Conservation (phyloP, 2,888 invertebrate species). For the Drosophila affinis region DNA sequence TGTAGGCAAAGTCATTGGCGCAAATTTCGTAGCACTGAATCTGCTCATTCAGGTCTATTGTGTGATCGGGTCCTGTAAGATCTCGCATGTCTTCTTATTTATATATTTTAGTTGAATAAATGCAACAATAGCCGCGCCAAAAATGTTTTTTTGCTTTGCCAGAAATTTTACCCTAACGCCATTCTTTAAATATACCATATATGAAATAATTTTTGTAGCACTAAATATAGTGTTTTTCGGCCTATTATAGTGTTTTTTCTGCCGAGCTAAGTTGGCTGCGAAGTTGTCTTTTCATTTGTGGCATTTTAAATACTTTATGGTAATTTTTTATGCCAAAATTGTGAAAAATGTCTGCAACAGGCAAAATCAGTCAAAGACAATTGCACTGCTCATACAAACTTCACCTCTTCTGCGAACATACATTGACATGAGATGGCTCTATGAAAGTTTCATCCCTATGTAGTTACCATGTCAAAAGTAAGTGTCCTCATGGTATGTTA, state of each 20-base stretch:
- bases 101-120: not conserved
- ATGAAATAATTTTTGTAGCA: not conserved
- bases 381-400: too few relatives aligned
- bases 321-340: too few relatives aligned
- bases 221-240: not conserved
- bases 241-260: constrained; percentile 37
- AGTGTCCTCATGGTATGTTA: too few relatives aligned
- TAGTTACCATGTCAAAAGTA: too few relatives aligned
- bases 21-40: constrained; percentile 86
- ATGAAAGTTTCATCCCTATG: too few relatives aligned
- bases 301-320: too few relatives aligned
- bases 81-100: constrained; percentile 64
- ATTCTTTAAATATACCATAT: not conserved
- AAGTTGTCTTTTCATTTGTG: constrained; percentile 9
- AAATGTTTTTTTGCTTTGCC: constrained; percentile 2
- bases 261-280: constrained; percentile 68
- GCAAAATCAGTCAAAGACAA: too few relatives aligned
- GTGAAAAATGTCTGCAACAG: too few relatives aligned
- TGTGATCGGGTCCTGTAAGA: constrained; percentile 82
- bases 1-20: constrained; percentile 87
- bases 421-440: too few relatives aligned
- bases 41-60: constrained; percentile 85
- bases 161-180: not conserved
- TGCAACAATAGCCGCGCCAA: constrained; percentile 25
- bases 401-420: too few relatives aligned